phyloP scores from a whole-genome alignment of 2,113 vertebrate species.

The Ptilonorhynchus violaceus region DNA sequence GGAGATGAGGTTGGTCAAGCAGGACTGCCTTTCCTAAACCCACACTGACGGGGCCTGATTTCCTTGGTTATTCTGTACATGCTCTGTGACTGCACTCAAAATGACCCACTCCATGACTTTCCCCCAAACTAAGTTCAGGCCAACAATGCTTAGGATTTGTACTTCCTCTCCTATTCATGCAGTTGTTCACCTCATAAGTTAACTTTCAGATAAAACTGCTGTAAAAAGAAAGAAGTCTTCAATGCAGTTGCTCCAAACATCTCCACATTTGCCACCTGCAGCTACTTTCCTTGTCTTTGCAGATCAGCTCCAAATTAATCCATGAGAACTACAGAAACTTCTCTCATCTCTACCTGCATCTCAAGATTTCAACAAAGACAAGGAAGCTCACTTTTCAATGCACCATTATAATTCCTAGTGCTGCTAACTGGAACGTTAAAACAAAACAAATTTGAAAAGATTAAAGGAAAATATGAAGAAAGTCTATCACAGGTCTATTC shows the following conservation, averaged over 20 bases:
- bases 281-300: background rate
- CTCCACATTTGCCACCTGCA: background rate
- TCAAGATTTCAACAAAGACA: background rate
- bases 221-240: background rate
- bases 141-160: background rate
- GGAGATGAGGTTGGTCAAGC: background rate
- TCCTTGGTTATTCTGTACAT: background rate
- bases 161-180: background rate
- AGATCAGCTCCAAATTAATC: background rate
- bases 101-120: background rate
- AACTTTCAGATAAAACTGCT: background rate
- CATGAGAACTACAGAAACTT: background rate
- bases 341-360: background rate
- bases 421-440: background rate
- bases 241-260: background rate
- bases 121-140: background rate
- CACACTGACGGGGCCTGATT: accelerated
- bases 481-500: background rate
- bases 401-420: background rate
- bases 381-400: background rate
- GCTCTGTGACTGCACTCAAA: background rate
- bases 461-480: background rate
- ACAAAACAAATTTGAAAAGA: background rate
- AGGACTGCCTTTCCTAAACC: background rate
- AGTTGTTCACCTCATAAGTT: background rate